Evolutionary conservation across 2,113 vertebrate species (phyloP).

Genomic region (Periophthalmodon schlosseri): DNA sequence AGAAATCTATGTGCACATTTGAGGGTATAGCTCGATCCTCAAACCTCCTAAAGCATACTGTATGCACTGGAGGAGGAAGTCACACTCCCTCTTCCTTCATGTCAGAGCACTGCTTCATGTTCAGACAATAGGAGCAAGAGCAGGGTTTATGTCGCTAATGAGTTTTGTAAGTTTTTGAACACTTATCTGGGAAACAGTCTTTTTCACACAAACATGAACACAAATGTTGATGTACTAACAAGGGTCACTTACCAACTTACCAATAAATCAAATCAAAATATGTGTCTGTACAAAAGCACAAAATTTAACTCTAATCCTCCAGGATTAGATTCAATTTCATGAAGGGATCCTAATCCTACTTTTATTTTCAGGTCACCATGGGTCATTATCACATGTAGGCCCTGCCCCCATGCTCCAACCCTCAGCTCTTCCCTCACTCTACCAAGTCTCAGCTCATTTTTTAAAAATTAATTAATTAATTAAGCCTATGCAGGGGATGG

Average conservation of each 20-base stretch:
- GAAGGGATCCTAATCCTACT: no score
- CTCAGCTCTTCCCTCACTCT: no score
- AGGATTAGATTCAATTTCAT: no score
- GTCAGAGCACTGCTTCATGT: neutral
- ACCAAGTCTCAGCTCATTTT: no score
- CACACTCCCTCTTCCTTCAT: conserved; percentile 6
- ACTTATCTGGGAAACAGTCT: conserved; percentile 6
- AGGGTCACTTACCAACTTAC: neutral
- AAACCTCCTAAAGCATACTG: neutral
- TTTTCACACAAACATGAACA: conserved; percentile 14
- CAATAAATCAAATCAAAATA: no score
- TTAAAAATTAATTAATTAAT: no score
- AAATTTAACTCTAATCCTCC: no score
- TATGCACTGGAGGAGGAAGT: neutral
- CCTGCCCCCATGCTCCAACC: no score
- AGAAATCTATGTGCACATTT: conserved; percentile 22
- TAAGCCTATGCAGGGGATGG: no score
- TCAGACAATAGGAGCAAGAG: neutral
- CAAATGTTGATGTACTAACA: neutral
- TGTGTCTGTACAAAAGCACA: no score
- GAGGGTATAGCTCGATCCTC: conserved; percentile 9
- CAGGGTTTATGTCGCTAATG: conserved; percentile 18
- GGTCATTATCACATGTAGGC: no score
- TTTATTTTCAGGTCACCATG: no score
- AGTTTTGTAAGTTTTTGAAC: conserved; percentile 22